Conservation (phyloP, 2,113 vertebrate species). For the Melozone crissalis region DNA sequence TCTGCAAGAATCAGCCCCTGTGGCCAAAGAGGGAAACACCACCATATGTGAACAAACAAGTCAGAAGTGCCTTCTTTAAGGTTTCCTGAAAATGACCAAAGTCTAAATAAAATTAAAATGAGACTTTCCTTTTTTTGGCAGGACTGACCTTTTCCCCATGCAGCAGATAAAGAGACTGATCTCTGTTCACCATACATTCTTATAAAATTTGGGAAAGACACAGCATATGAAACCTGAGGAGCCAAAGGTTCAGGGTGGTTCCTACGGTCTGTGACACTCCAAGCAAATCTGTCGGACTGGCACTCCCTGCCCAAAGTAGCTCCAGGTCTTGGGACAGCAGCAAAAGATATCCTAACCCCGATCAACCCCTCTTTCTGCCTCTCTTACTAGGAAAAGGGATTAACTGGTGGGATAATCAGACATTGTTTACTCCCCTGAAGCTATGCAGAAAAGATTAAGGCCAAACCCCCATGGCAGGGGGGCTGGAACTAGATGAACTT, state of each 20-base stretch:
- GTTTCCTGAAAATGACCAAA: not conserved
- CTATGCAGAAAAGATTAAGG: slow-evolving; percentile 52
- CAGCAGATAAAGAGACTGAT: not conserved
- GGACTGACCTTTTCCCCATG: not conserved
- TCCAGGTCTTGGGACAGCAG: not conserved
- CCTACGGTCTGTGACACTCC: not conserved
- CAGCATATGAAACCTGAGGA: not conserved
- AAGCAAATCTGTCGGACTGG: not conserved
- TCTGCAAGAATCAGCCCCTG: not conserved
- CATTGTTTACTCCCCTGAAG: slow-evolving; percentile 33
- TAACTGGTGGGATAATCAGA: slow-evolving; percentile 51
- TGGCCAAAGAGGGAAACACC: not conserved
- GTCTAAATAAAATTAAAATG: not conserved
- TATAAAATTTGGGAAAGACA: not conserved
- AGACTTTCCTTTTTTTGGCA: not conserved
- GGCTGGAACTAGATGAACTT: not conserved
- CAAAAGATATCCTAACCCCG: not conserved
- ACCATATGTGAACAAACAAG: not conserved
- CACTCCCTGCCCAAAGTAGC: not conserved
- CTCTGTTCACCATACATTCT: not conserved
- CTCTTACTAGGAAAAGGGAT: slow-evolving; percentile 34
- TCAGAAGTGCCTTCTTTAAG: not conserved
- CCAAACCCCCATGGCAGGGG: not conserved
- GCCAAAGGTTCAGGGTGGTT: not conserved
- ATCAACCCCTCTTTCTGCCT: slow-evolving; percentile 8